phyloP scores from a whole-genome alignment of 2,113 vertebrate genomes.

The Podarcis cretensis region DNA sequence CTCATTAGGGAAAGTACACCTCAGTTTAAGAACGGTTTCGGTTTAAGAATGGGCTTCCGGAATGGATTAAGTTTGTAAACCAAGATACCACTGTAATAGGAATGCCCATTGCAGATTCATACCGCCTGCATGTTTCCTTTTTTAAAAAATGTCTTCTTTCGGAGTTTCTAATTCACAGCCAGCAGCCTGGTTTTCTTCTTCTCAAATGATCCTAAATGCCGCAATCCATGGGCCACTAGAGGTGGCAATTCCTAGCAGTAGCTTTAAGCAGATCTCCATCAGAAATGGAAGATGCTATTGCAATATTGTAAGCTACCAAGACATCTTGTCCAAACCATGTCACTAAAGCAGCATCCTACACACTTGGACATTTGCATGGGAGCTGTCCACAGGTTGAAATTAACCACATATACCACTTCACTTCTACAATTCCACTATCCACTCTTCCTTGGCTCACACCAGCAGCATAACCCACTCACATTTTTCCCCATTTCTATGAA shows the following conservation, averaged over 20 bases:
- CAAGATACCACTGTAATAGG: too few species aligned
- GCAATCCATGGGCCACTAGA: background rate
- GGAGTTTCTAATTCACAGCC: constrained; percentile 10
- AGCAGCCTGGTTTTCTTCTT: background rate
- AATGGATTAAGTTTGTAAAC: too few species aligned
- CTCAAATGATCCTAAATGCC: background rate
- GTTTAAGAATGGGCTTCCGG: too few species aligned
- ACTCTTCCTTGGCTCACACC: background rate
- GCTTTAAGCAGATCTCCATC: background rate
- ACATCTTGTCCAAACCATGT: background rate
- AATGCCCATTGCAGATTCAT: background rate
- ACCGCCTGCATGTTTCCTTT: background rate
- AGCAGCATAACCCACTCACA: background rate
- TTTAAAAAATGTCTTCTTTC: background rate
- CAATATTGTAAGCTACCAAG: background rate
- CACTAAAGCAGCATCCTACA: background rate
- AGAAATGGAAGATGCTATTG: background rate
- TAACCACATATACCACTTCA: background rate
- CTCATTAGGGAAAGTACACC: too few species aligned
- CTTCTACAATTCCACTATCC: background rate
- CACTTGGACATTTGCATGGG: background rate
- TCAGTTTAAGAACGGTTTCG: too few species aligned
- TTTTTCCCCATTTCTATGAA: background rate
- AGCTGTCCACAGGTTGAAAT: background rate
- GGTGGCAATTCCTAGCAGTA: background rate